phyloP scores from a whole-genome alignment of 2,888 invertebrate species.

The Heliconius charithonia region DNA sequence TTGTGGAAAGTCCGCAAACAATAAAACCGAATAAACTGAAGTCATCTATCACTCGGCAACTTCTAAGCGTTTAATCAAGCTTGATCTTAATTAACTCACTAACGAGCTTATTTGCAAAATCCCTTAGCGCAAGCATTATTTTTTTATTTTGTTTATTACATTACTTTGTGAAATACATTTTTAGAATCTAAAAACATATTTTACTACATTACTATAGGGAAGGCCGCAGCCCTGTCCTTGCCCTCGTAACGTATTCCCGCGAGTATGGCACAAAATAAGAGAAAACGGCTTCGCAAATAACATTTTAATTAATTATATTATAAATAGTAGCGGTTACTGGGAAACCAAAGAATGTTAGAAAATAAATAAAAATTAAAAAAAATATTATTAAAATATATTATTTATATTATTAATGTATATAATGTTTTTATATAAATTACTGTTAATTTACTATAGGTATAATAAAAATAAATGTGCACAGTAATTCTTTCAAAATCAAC shows the following conservation, averaged over 20 bases:
- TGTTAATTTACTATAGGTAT: neutral
- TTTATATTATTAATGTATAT: neutral
- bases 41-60: conserved; percentile 68
- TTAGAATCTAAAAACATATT: neutral
- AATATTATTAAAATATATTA: neutral
- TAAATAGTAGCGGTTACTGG: neutral
- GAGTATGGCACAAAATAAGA: conserved; percentile 6
- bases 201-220: conserved; percentile 1
- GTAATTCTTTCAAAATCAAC: neutral
- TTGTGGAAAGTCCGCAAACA: conserved; percentile 30
- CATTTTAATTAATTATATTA: conserved; percentile 21
- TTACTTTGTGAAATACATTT: neutral
- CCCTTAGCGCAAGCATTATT: conserved; percentile 49
- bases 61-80: conserved; percentile 73
- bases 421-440: neutral
- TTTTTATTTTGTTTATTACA: conserved; percentile 30
- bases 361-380: neutral
- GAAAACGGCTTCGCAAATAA: conserved; percentile 16
- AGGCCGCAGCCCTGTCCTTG: conserved; percentile 1
- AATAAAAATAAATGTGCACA: neutral
- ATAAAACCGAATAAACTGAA: conserved; percentile 51
- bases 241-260: conserved; percentile 5
- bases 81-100: conserved; percentile 75
- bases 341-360: neutral
- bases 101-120: conserved; percentile 66